Evolutionary conservation across 2,797 vertebrate species (phyloP).

Genomic region (Alexandromys oeconomus): DNA sequence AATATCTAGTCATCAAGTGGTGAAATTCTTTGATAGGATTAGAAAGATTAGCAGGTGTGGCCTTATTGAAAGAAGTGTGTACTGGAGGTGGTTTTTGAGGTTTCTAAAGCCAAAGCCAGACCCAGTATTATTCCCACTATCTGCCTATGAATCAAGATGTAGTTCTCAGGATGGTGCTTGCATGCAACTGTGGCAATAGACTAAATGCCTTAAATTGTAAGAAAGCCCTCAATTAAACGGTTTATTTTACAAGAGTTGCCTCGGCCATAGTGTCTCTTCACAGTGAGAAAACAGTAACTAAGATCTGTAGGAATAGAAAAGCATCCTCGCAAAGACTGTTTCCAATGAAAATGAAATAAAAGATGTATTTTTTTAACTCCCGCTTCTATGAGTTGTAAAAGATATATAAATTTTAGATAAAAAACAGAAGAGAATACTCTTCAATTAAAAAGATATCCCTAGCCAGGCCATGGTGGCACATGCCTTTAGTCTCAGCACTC

Average conservation of each 20-base stretch:
- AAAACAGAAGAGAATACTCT: conserved; percentile 11
- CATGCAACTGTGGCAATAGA: neutral
- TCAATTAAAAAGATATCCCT: neutral
- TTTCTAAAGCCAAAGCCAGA: neutral
- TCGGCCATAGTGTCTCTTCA: neutral
- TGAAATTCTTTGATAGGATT: neutral
- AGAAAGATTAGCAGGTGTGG: neutral
- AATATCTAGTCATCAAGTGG: too few species aligned
- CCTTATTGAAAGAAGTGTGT: neutral
- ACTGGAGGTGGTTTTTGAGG: neutral
- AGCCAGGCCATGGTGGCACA: fast-evolving
- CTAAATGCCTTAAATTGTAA: neutral
- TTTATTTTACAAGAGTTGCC: neutral
- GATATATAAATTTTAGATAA: conserved; percentile 1
- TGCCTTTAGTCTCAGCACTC: neutral
- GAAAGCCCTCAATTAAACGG: neutral
- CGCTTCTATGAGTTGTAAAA: neutral
- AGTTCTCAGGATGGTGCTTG: neutral
- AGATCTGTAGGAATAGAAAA: neutral
- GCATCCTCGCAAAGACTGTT: neutral
- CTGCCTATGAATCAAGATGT: neutral
- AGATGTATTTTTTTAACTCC: neutral
- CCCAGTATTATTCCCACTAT: neutral
- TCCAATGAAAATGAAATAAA: conserved; percentile 57
- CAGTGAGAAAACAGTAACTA: neutral